These are phyloP conservation scores for Tamandua tetradactyla DNA, from an alignment of 2,797 vertebrate genomes.

Conservation along the genomic window DNA sequence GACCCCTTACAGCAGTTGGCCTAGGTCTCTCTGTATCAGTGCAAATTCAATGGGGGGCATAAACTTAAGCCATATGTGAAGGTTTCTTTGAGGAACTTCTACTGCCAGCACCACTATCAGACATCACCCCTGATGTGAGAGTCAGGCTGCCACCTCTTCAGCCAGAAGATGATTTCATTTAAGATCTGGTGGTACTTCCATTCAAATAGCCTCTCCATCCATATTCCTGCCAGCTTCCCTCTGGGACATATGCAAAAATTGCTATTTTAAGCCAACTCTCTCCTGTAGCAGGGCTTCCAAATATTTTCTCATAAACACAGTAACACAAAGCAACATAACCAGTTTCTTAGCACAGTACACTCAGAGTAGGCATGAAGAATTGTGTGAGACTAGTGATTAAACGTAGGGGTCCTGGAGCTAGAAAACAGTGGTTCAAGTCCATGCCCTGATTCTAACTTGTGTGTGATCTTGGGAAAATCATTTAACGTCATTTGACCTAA, in stretches of 20 bases:
- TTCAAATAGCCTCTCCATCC: background rate
- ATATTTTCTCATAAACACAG: background rate
- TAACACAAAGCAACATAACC: background rate
- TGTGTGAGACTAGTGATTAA: background rate
- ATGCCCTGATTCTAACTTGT: background rate
- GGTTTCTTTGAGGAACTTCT: background rate
- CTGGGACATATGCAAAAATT: background rate
- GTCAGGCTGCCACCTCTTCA: background rate
- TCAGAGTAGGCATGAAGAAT: background rate
- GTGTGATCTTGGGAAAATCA: background rate
- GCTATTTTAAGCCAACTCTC: background rate
- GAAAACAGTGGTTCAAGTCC: background rate
- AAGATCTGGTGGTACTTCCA: background rate
- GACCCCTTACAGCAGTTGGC: background rate
- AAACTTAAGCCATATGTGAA: background rate
- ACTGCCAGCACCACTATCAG: background rate
- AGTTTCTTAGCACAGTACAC: background rate
- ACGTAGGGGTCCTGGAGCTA: background rate
- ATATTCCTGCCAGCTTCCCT: background rate
- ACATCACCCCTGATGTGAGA: background rate
- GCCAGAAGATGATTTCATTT: conserved; percentile 39
- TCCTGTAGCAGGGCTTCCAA: background rate
- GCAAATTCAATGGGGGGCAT: background rate
- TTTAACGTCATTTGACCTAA: background rate
- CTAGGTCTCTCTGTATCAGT: background rate